Evolutionary conservation across 2,888 invertebrate genomes (phyloP).

Genomic region (Pachymerium ferrugineum): DNA sequence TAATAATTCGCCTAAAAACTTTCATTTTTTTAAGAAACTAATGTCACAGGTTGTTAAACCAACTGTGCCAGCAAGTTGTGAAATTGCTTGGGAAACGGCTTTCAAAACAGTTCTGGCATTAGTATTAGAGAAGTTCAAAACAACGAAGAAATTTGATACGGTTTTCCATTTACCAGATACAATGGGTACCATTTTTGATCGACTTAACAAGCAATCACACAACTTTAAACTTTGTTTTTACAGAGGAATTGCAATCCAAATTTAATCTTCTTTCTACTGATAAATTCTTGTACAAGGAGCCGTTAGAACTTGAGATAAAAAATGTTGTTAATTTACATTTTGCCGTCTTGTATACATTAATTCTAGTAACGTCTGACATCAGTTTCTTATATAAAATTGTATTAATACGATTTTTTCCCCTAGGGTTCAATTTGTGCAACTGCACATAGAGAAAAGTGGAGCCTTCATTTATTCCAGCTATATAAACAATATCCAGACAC

Average conservation of each 20-base stretch:
- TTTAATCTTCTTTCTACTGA: neutral
- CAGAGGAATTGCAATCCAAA: slow-evolving; percentile 6
- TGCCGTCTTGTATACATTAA: slow-evolving; percentile 56
- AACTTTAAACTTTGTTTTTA: neutral
- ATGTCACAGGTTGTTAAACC: neutral
- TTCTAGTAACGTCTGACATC: slow-evolving; percentile 41
- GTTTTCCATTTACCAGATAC: slow-evolving; percentile 6
- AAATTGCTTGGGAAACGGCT: neutral
- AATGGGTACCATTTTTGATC: no score
- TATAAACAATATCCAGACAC: slow-evolving; percentile 67
- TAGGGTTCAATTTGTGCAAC: slow-evolving; percentile 61
- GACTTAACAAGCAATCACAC: no score
- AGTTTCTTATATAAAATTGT: neutral
- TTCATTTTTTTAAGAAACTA: neutral
- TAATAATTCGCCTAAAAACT: no score
- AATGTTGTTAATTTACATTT: slow-evolving; percentile 53
- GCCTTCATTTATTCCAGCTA: slow-evolving; percentile 62
- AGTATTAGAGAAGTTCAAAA: slow-evolving; percentile 29
- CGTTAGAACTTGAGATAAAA: slow-evolving; percentile 41
- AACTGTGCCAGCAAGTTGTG: neutral
- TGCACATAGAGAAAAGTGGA: slow-evolving; percentile 59
- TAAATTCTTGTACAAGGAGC: neutral
- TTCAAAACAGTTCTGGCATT: neutral
- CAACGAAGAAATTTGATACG: slow-evolving; percentile 32
- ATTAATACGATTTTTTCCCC: slow-evolving; percentile 41